phyloP scores from a whole-genome alignment of 2,797 vertebrate species.

The Crenuchus spilurus region DNA sequence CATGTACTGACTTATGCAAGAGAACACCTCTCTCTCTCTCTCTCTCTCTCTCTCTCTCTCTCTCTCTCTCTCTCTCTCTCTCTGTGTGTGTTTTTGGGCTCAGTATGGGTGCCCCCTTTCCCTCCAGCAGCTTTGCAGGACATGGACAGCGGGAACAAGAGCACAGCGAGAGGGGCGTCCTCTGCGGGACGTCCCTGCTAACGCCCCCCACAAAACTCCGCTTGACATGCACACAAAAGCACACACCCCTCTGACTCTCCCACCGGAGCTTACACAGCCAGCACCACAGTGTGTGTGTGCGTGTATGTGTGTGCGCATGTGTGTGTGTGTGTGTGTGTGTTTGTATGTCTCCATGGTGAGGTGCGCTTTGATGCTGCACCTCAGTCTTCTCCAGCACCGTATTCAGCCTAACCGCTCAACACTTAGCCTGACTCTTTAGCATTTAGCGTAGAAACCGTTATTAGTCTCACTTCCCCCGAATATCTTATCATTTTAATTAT shows the following conservation, averaged over 20 bases:
- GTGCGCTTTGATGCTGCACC: neutral
- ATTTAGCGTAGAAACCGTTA: neutral
- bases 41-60: neutral
- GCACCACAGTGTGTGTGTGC: slow-evolving; percentile 5
- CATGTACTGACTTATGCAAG: no score
- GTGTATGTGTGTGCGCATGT: slow-evolving; percentile 22
- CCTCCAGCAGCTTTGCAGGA: slow-evolving; percentile 12
- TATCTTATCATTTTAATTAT: no score
- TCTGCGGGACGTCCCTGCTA: slow-evolving; percentile 23
- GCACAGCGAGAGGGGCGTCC: slow-evolving; percentile 44
- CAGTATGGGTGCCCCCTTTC: slow-evolving; percentile 30
- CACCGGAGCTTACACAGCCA: slow-evolving; percentile 31
- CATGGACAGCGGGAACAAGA: slow-evolving; percentile 51
- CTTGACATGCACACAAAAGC: slow-evolving; percentile 47
- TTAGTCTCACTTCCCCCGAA: no score
- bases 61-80: neutral
- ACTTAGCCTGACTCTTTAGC: neutral
- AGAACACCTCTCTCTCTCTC: no score
- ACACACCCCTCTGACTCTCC: slow-evolving; percentile 39
- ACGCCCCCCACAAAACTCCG: slow-evolving; percentile 18
- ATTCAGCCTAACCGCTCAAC: neutral
- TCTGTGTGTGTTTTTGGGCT: slow-evolving; percentile 1
- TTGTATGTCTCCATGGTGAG: neutral
- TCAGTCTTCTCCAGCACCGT: neutral
- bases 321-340: slow-evolving; percentile 42